Evolutionary conservation across 1,140 invertebrate genomes (phyloP), one percentile per base, ranked within the genome.

Genomic region (Pogonognathellus flavescens): DNA sequence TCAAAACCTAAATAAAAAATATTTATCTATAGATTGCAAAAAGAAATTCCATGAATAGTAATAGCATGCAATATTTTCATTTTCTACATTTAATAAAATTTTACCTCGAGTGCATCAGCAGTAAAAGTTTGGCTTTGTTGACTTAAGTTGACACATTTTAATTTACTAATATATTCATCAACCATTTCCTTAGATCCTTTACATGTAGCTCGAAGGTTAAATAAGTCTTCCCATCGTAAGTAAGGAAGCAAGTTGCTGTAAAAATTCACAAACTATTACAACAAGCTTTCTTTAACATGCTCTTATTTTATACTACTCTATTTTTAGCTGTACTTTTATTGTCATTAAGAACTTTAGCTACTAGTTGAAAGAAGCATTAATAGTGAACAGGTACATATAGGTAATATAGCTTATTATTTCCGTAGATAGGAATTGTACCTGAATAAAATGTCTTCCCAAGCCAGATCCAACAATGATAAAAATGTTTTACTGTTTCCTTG

Each of bases 361-460:
- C 50, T 22, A n/a, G 11, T 13, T 55, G 16, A 14, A 3, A 55
- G n/a, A 55, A 16, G 11, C 10, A n/a, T n/a, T n/a, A 81, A 16
- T 59, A 10, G 8, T 13, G 18, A 53, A n/a, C 2, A 20, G 7
- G 13, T 16, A 6, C 11, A 81, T n/a, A 0, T 55, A 81, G 55
- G 11, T 53, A 84, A 22, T 18, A 53, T 70, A 57, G 14, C 14
- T n/a, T 14, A n/a, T 13, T 25, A 18, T 18, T 18, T 76, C 16
- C 1, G 14, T 18, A 16, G 14, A 7, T 18, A 4, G 50, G 16
- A 7, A 20, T 0, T 20, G 31, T 55, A 84, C 83, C 52, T 80
- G 52, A 84, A 84, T n/a, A 81, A 25, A 59, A 81, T 81, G 50
- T 85, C 84, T 81, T 85, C 84, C 84, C 84, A 85, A 11, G 84